A percentile compares a stretch with the other conserved stretches of the same genome.
Evolutionary conservation across 2,113 vertebrate genomes (phyloP).

Genomic region (Sylvietta virens): DNA sequence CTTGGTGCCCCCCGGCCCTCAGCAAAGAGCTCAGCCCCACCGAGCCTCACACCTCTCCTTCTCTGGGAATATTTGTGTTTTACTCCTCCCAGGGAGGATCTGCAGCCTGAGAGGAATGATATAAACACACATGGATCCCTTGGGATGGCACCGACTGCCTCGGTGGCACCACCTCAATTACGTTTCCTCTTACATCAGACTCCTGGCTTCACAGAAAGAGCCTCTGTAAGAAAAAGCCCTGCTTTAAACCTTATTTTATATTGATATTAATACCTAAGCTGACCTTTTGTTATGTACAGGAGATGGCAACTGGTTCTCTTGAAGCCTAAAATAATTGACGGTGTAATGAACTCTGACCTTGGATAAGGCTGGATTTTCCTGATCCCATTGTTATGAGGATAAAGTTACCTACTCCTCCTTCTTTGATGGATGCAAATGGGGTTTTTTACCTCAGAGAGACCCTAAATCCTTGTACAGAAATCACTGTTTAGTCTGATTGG

Average conservation of each 20-base stretch:
- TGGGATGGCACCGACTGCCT: constrained; percentile 6
- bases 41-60: constrained; percentile 4
- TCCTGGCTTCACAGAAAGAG: not conserved
- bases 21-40: not conserved
- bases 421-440: not conserved
- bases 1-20: not conserved
- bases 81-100: constrained; percentile 48
- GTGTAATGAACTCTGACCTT: not conserved
- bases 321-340: not conserved
- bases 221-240: not conserved
- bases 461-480: not conserved
- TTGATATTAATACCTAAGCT: not conserved
- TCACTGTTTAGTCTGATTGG: not conserved
- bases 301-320: not conserved
- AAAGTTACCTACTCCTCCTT: not conserved
- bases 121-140: constrained; percentile 39
- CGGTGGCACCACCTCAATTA: not conserved
- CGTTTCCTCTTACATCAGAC: not conserved
- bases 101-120: constrained; percentile 44
- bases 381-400: not conserved
- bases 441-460: not conserved
- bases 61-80: constrained; percentile 81
- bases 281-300: not conserved
- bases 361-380: not conserved
- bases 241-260: not conserved